A percentile compares a stretch with the other conserved stretches of the same genome.
These are phyloP conservation scores for Drosophila sturtevanti DNA, from an alignment of 1,140 invertebrate species.

Conservation along the genomic window DNA sequence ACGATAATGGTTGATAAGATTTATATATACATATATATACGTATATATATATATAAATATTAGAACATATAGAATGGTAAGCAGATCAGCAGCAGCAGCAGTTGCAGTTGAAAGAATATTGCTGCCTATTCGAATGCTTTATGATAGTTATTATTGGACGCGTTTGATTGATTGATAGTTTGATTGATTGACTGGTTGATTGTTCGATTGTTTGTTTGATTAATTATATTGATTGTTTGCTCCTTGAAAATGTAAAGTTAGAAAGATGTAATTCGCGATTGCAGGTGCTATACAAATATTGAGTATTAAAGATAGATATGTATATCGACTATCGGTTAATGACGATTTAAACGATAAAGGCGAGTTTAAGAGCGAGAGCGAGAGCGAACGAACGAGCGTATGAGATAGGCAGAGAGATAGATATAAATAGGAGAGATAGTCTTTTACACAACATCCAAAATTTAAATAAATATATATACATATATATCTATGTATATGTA, in stretches of 20 bases:
- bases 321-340: constrained; percentile 56
- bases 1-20: constrained; percentile 24
- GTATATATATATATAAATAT: constrained; percentile 2
- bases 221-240: constrained; percentile 12
- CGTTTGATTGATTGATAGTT: constrained; percentile 30
- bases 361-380: background rate
- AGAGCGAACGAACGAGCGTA: background rate
- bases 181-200: constrained; percentile 27
- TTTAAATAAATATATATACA: too few species aligned
- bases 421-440: constrained; percentile 4
- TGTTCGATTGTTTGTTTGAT: constrained; percentile 31
- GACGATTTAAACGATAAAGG: constrained; percentile 22
- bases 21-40: constrained; percentile 1
- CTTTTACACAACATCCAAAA: constrained; percentile 75
- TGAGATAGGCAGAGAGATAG: background rate
- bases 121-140: constrained; percentile 22
- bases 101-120: constrained; percentile 46
- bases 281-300: too few species aligned
- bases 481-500: background rate
- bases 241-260: constrained; percentile 22
- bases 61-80: constrained; percentile 35
- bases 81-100: constrained; percentile 55
- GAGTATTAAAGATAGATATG: constrained; percentile 27
- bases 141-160: constrained; percentile 21
- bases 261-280: constrained; percentile 28